Evolutionary conservation across 2,797 vertebrate genomes (phyloP).

Genomic region (Loris lydekkerianus): DNA sequence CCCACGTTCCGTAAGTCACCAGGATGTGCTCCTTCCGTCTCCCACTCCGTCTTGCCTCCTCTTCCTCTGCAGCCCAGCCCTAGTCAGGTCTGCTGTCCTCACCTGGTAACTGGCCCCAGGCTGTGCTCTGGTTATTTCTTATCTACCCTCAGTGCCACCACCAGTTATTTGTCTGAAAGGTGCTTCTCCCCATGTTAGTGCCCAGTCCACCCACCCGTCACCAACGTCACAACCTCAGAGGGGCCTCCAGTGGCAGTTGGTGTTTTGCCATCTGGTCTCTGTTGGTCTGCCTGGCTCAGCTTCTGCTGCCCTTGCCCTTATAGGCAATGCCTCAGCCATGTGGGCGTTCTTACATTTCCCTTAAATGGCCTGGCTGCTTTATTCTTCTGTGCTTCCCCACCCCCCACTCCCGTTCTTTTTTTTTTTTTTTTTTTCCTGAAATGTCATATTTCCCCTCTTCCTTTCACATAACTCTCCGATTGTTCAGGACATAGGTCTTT

Average conservation of each 20-base stretch:
- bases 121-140: background rate
- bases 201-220: rapidly evolving
- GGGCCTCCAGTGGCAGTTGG: background rate
- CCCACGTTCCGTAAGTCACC: background rate
- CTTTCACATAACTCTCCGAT: background rate
- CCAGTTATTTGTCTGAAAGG: background rate
- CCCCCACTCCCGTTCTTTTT: background rate
- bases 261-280: background rate
- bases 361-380: background rate
- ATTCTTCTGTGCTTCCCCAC: background rate
- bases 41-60: background rate
- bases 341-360: background rate
- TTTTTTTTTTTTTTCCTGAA: background rate
- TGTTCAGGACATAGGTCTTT: background rate
- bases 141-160: background rate
- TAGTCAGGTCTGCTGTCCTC: background rate
- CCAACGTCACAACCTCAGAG: background rate
- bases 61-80: background rate
- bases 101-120: background rate
- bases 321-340: background rate
- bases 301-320: background rate
- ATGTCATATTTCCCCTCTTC: background rate
- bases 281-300: background rate
- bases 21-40: background rate
- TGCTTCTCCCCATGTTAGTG: background rate